Base-by-base conservation (phyloP, 2,797 vertebrate genomes). In the Coregonus ussuriensis region DNA sequence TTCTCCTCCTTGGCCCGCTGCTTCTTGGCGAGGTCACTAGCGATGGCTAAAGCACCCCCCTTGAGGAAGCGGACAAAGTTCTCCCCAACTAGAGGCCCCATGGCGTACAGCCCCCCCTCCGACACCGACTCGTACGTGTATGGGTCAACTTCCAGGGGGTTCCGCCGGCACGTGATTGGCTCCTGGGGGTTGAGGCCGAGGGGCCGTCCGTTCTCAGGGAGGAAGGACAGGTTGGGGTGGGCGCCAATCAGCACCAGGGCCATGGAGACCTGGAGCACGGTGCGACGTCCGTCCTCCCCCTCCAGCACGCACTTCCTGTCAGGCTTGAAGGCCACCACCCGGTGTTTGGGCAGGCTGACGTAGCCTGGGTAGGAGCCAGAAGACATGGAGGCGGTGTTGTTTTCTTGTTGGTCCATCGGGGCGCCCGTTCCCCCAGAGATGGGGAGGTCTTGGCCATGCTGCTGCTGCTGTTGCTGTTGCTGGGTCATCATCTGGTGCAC, bases 1-100 rank as follows among this genome's bases (percentile, higher is more conserved):
- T 25, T 13, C 3, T 7, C 35, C 6, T 72, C 80, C 21, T 51
- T 74, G 63, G 79, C 65, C 4, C 35, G 72, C 71, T 33, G 77
- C 13, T 70, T 83, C 79, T 87, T 88, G 29, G 86, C 79, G 3
- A 95, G 82, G 80, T 94, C 87, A 1, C 93, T 91, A 0, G 89
- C 93, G 4, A 94, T 93, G 0, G 93, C 94, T 41, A 96, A 88
- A 0, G 94, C 95, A 0, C 95, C 95, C 0, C 95, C 95, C 73
- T 95, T 95, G 33, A 95, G 87, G 84, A 96, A 96, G n/a, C 95
- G 84, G 51, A 96, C 95, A 79, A 96, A 96, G 90, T 96, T 95
- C 86, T 96, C 95, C 0, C 95, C 95, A 0, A 95, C 94, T 5
- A 96, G 72, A 0, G 95, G 95, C 1, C 95, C 95, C 92, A 96